Evolutionary conservation across 2,888 invertebrate genomes (phyloP), one percentile per base, ranked within the genome.

Genomic region (Craniophora ligustri): DNA sequence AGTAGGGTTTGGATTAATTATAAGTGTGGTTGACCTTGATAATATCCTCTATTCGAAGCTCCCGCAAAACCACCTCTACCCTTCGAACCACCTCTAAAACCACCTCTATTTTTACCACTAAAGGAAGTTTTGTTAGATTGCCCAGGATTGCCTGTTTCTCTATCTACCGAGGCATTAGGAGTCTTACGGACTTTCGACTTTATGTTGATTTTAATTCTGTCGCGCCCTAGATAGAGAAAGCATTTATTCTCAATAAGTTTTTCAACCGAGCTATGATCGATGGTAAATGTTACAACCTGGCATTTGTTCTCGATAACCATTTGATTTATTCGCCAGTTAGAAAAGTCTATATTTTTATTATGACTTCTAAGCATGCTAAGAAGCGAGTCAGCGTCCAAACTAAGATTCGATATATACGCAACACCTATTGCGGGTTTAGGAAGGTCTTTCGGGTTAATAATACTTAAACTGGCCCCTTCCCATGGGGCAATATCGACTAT

Each of bases 181-280:
- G n/a, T n/a, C n/a, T n/a, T n/a, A n/a, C n/a, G 1, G n/a, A 8
- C n/a, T 15, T 39, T 44, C n/a, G 2, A 3, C 13, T 5, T 46
- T 0, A 62, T 6, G 15, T 47, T 31, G 2, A 64, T 41, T 53
- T 59, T 58, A 0, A 45, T 59, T 53, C 46, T 65, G 35, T 36
- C 48, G 0, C 5, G 2, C 6, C 53, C 59, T 5, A 65, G 4
- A 5, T 8, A 42, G 2, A 64, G 11, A 26, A 3, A 11, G 44
- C 15, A 11, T 5, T 59, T 31, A 11, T 10, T 53, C 10, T 46
- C 41, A 3, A 15, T 19, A 26, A 64, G 65, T 5, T 14, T 15
- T 31, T 48, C 18, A n/a, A 49, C 2, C 13, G 64, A 48, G 0
- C 1, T 1, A 5, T 16, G 4, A 26, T 31, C 41, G 4, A 64